Base-by-base conservation (phyloP, 1,140 invertebrate species). In the Dolichoris vasculosae region DNA sequence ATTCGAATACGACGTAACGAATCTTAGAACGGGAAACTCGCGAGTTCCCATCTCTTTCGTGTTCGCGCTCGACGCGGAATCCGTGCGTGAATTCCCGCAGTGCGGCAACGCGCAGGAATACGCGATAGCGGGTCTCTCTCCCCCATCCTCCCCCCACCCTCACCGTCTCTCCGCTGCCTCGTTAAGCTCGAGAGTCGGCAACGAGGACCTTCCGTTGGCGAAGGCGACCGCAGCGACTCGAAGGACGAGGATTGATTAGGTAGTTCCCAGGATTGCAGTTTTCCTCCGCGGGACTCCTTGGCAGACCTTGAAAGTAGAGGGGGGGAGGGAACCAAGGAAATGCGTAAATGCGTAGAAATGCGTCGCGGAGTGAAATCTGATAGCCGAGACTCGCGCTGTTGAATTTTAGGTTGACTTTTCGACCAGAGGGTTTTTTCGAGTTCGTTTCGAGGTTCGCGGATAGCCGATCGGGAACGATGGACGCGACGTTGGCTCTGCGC, bases 231-330 rank as follows among this genome's bases (percentile, higher is more conserved):
- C 26, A 9, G 55, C 55, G 1, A 26, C 23, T n/a, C 48, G 83
- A n/a, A n/a, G n/a, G n/a, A n/a, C n/a, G n/a, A n/a, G n/a, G n/a
- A n/a, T n/a, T n/a, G n/a, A n/a, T n/a, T n/a, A n/a, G 75, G 20
- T 84, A 51, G 71, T 84, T 84, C 79, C 51, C 46, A 78, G 59
- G 23, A 84, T 64, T 43, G 73, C 67, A 67, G 79, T 84, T 76
- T 67, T 32, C 83, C 32, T 17, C 32, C 0, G 15, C 3, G n/a
- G 8, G 23, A 38, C 4, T 13, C 3, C 67, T 13, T n/a, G n/a
- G n/a, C n/a, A n/a, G n/a, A n/a, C n/a, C n/a, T n/a, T n/a, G n/a
- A n/a, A n/a, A n/a, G n/a, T 8, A 30, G 2, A 23, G 30, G 30
- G 35, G 6, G 32, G 35, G n/a, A 30, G 9, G 8, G 38, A 0